Conservation (phyloP, 2,113 vertebrate genomes). For the Microcebus griseorufus region DNA sequence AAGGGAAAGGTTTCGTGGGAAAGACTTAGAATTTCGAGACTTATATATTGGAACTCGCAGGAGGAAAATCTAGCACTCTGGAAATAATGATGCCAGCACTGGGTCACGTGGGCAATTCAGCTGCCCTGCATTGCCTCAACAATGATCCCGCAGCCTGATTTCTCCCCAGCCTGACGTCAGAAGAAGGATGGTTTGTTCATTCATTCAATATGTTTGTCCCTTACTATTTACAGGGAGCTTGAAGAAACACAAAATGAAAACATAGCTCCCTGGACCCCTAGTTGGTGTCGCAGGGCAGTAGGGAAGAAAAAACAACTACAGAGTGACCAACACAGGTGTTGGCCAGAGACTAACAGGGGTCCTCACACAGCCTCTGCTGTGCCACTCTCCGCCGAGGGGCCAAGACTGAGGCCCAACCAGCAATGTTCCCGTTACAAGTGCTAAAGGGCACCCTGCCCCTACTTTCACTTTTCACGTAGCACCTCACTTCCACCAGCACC, state of each 20-base stretch:
- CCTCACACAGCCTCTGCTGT: too few relatives aligned
- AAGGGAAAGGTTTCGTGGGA: constrained; percentile 9
- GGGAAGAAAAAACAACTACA: too few relatives aligned
- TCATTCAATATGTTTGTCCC: not conserved
- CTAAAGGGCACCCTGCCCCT: too few relatives aligned
- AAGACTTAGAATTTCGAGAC: not conserved
- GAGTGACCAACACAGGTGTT: not conserved
- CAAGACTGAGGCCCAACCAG: not conserved
- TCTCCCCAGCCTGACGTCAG: not conserved
- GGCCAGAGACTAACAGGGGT: not conserved
- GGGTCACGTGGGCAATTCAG: not conserved
- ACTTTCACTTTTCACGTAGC: fast-evolving
- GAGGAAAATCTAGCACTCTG: constrained; percentile 46
- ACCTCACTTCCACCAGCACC: not conserved
- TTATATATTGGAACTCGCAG: not conserved
- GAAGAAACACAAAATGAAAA: not conserved
- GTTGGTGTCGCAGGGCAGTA: fast-evolving
- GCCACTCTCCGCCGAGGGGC: fast-evolving
- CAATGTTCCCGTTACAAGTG: too few relatives aligned
- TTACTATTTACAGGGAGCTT: not conserved
- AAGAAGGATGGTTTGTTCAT: not conserved
- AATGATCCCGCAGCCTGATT: not conserved
- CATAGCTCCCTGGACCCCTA: too few relatives aligned
- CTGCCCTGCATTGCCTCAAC: not conserved
- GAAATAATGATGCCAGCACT: constrained; percentile 42